Evolutionary conservation across 2,888 invertebrate genomes (phyloP).

Genomic region (Lasioglossum zephyrum): DNA sequence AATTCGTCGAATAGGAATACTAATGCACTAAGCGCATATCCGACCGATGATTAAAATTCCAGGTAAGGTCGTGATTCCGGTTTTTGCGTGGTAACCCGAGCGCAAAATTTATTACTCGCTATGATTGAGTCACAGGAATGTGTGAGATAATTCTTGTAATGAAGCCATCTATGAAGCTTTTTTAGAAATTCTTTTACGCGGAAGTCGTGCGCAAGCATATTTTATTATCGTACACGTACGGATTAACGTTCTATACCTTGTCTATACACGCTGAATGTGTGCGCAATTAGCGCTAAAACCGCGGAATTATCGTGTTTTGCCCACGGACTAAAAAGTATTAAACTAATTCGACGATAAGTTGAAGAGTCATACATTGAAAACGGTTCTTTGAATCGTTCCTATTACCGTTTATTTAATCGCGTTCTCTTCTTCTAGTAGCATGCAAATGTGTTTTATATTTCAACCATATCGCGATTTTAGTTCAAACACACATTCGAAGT

Average conservation of each 20-base stretch:
- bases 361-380: background rate
- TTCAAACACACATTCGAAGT: background rate
- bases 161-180: constrained; percentile 23
- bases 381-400: background rate
- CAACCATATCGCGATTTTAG: background rate
- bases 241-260: background rate
- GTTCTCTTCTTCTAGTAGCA: background rate
- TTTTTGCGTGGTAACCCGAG: constrained; percentile 24
- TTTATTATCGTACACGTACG: constrained; percentile 13
- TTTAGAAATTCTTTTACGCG: background rate
- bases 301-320: background rate
- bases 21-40: background rate
- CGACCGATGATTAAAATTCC: constrained; percentile 1
- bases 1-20: background rate
- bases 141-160: constrained; percentile 32
- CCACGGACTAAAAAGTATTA: background rate
- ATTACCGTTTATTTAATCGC: background rate
- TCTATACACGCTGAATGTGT: background rate
- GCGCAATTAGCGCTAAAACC: constrained; percentile 12
- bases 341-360: background rate
- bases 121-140: constrained; percentile 4
- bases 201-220: constrained; percentile 9
- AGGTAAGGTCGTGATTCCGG: background rate
- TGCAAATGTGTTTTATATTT: background rate
- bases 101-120: constrained; percentile 18